Evolutionary conservation across 2,113 vertebrate genomes (phyloP).

Genomic region (Indicator indicator): DNA sequence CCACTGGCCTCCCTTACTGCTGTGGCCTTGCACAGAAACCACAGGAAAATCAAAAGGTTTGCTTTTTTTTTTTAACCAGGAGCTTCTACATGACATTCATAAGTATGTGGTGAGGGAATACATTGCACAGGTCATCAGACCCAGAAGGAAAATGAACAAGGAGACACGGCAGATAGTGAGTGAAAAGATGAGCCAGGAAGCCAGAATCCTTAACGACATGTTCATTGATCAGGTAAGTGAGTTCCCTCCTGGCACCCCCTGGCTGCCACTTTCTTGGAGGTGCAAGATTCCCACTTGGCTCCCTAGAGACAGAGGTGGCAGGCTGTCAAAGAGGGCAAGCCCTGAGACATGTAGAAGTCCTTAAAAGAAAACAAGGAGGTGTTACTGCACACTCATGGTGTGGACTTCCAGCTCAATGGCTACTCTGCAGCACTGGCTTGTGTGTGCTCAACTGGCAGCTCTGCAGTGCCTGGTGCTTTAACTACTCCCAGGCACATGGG

Average conservation of each 20-base stretch:
- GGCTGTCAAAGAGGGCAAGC: not conserved
- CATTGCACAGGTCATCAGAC: slow-evolving; percentile 54
- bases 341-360: not conserved
- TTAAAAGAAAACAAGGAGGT: not conserved
- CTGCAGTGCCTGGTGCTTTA: not conserved
- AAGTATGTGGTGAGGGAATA: slow-evolving; percentile 70
- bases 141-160: slow-evolving; percentile 19
- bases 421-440: not conserved
- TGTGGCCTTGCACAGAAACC: not conserved
- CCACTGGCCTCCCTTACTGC: not conserved
- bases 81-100: slow-evolving; percentile 66
- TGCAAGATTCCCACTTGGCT: not conserved
- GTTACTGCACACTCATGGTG: not conserved
- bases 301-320: accelerated
- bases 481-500: accelerated
- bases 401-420: not conserved
- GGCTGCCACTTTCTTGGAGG: not conserved
- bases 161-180: slow-evolving; percentile 24
- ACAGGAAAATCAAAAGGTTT: not conserved
- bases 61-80: slow-evolving; percentile 40
- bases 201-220: slow-evolving; percentile 17
- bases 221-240: slow-evolving; percentile 70
- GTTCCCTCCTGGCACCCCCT: not conserved
- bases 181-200: slow-evolving; percentile 71
- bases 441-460: not conserved